Base-by-base conservation (phyloP, 2,113 vertebrate species). In the Setophaga coronata region DNA sequence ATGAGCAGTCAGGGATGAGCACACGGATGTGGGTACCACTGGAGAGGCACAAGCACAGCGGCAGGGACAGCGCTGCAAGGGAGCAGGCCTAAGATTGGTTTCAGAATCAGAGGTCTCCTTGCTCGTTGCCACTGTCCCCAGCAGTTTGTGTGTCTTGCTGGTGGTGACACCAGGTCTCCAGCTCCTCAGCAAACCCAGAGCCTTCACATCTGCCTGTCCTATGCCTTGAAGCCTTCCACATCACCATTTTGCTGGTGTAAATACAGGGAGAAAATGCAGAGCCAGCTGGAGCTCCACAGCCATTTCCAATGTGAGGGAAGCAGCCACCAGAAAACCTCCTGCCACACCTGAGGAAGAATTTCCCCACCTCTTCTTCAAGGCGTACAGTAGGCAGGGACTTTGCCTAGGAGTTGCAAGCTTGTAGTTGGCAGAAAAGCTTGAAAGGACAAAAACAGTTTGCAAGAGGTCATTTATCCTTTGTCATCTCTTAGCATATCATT, bases 11-110 rank as follows among this genome's bases (percentile, higher is more conserved):
- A 15, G 0, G 0, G 48, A 28, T 1, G 4, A 47, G 34, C 2
- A 2, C 1, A 0, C 3, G 21, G 80, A 72, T 34, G 15, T 0
- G 2, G 9, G 26, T 38, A 42, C 15, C 2, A 0, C 9, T 11
- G 23, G 8, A 1, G 3, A 61, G 66, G 21, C 21, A 45, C 15
- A 50, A 79, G 38, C 1, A 0, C 23, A 71, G 54, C 47, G 31
- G 3, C 47, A 70, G 45, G 50, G 61, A 8, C 18, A 29, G 23
- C 0, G 2, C 43, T 6, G 2, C 0, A 0, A 34, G 48, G 23
- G 13, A 64, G 31, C 29, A 47, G 47, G 18, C 1, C 1, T 9
- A 19, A 45, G 17, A 14, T 3, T 2, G 0, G 14, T 23, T 82
- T 50, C 16, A 33, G 57, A 40, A 83, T 31, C 4, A 71, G 38